Evolutionary conservation across 2,113 vertebrate genomes (phyloP).

Genomic region (Acrocephalus kingi): DNA sequence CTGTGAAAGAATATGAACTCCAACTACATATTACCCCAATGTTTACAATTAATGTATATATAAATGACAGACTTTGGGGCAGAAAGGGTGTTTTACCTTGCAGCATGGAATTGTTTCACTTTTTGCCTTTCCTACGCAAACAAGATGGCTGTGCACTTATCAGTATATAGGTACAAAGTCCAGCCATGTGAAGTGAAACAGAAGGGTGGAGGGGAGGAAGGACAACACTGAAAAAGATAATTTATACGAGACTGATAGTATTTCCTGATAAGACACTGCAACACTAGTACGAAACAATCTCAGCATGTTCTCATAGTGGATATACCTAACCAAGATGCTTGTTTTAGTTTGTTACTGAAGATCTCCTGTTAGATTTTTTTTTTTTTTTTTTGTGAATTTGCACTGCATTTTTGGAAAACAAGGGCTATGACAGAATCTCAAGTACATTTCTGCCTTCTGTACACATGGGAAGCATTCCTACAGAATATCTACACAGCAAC

Average conservation of each 20-base stretch:
- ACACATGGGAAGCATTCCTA: background rate
- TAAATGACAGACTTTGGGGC: background rate
- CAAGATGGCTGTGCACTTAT: background rate
- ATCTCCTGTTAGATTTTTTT: background rate
- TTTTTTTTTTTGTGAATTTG: background rate
- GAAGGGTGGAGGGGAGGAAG: background rate
- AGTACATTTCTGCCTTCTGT: background rate
- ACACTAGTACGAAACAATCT: background rate
- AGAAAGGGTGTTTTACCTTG: conserved; percentile 14
- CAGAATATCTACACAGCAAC: background rate
- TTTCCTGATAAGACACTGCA: background rate
- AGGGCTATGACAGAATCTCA: background rate
- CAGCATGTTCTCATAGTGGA: background rate
- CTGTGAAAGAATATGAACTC: background rate
- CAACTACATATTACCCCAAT: background rate
- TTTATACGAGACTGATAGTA: accelerated
- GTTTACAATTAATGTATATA: background rate
- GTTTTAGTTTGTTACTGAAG: background rate
- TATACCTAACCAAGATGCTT: background rate
- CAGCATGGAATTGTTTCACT: background rate
- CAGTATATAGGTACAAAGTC: background rate
- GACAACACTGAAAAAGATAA: background rate
- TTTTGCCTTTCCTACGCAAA: background rate
- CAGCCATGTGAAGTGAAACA: background rate
- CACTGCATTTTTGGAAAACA: background rate